Evolutionary conservation across 2,888 invertebrate genomes (phyloP), one percentile per base, ranked within the genome.

Genomic region (Sycophila texana): DNA sequence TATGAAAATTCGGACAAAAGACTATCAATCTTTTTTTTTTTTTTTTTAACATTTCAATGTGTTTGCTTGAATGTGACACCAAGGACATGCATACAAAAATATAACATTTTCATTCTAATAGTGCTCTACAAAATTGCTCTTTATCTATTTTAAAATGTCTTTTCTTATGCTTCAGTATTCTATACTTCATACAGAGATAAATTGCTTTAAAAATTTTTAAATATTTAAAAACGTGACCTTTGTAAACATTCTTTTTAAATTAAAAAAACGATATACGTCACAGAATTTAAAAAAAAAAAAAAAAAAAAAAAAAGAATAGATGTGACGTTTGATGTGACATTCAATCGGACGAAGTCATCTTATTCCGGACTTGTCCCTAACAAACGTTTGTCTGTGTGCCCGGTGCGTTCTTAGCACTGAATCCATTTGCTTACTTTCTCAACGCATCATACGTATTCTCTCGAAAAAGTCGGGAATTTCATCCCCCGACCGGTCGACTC

Each of bases 341-440:
- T 78, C 61, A 39, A 58, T 53, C 14, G 18, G 51, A 73, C 12
- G 68, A 66, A 4, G 30, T 12, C 10, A 20, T 26, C 53, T 30
- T 68, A 65, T 18, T 47, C 10, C 13, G 51, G 26, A 75, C 79
- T 79, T 79, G 79, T 75, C 75, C 75, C 71, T n/a, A 39, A 67
- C 53, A 5, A 73, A 47, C 58, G 39, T 53, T 51, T 39, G 39
- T 10, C 1, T 10, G 39, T 63, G 30, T 61, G 53, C 30, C 53
- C 73, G 63, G 63, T 14, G n/a, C 63, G 63, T 22, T 53, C 22
- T 26, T 57, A 22, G 61, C n/a, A n/a, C 30, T 58, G 39, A 63
- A 18, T 63, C 51, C 47, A 16, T 63, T 71, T 14, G 47, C 61
- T 49, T 18, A 61, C 72, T 72, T 57, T 72, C 47, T 7, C 20